Base-by-base conservation (phyloP, 2,888 invertebrate species). In the Abrostola tripartita region DNA sequence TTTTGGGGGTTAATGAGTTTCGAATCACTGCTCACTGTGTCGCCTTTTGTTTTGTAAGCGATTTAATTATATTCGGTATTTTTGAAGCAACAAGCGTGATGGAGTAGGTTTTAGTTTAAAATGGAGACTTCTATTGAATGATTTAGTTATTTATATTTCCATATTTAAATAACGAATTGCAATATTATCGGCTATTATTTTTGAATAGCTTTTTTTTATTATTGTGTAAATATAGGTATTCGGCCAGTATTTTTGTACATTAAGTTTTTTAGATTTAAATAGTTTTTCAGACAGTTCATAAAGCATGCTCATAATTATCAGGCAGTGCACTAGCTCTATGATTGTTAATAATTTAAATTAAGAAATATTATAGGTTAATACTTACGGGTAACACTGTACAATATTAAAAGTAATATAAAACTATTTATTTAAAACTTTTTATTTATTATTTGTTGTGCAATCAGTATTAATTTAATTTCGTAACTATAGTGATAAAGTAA, bases 1-100 rank as follows among this genome's bases (percentile, higher is more conserved):
- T 85, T 88, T 86, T 87, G 63, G 76, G 79, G 84, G 83, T 79
- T 83, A 88, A 88, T 85, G 85, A 77, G 83, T 81, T 85, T 82
- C 71, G 71, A 78, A 84, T 73, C 71, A 65, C 59, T 68, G 58
- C 38, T 38, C 53, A 7, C 38, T 49, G 40, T 50, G 44, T 55
- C 37, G 44, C 44, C 42, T 56, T 56, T 37, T 70, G 68, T 74
- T 37, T 68, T 73, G 50, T 61, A 67, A 69, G 62, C 59, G 24
- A 62, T 72, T 78, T 78, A 71, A 79, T 71, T 71, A 69, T 71
- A 55, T 57, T 51, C 55, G 51, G 47, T 40, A 36, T 77, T 71
- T 52, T 54, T 12, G 24, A 14, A 41, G 37, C 1, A 52, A 14
- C 7, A 11, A 24, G 38, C 54, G 35, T 52, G 9, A 58, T 35